Evolutionary conservation across 2,113 vertebrate genomes (phyloP), one percentile per base, ranked within the genome.

Genomic region (Cebus imitator): DNA sequence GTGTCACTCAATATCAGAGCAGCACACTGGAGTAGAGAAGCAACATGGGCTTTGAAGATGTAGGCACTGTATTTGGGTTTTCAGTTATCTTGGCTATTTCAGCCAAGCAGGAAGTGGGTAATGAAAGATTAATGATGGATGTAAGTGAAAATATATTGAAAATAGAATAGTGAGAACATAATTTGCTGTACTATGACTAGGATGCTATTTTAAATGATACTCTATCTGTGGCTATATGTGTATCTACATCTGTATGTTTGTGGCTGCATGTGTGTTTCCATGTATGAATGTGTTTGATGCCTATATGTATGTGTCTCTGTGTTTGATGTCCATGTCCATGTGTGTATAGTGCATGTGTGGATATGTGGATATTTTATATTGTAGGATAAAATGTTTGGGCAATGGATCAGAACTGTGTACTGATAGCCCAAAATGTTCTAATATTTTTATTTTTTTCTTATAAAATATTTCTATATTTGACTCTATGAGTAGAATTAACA

Each of bases 401-500:
- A 73, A 10, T 68, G 68, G 57, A 17, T 82, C 76, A 68, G 73
- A 91, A 35, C 66, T 85, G 11, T 76, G 55, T 93, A 76, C 37
- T 43, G 14, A 88, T 92, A 37, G 35, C 14, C 35, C 37, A 43
- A 86, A 70, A n/a, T 55, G 30, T 78, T 81, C 35, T 94, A 5
- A 14, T n/a, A 87, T 87, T 89, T 87, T 96, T 50, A 27, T 37
- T 64, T 93, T 94, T 66, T 87, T 70, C 21, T 40, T 9, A 9
- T 61, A 48, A 82, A 96, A 21, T 37, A 81, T 58, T 32, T 55
- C 50, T 94, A 55, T 58, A 93, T 87, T 92, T 80, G 81, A 87
- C 37, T 79, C 6, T 52, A 13, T 76, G 89, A 55, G 35, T n/a
- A 90, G 70, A 93, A 76, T 89, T 96, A 90, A 48, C 52, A 96